Evolutionary conservation across 2,113 vertebrate genomes (phyloP).

Genomic region (Gnathonemus echidnorhynchus): DNA sequence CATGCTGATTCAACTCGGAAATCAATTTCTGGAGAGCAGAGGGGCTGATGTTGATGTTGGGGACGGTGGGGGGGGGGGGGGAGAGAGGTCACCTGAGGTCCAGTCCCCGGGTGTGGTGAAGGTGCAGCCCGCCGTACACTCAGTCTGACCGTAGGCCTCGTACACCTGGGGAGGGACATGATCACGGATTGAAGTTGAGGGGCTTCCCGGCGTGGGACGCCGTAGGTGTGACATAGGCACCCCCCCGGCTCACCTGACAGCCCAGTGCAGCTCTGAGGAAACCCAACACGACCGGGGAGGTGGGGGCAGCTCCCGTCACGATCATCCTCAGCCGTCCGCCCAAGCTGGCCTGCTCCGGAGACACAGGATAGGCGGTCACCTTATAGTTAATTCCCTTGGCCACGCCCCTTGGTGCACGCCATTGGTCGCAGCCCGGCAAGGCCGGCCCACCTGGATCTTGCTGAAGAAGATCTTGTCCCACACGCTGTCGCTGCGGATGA

Average conservation of each 20-base stretch:
- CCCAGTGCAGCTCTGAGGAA: slow-evolving; percentile 91
- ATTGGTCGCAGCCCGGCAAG: not conserved
- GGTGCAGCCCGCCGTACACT: slow-evolving; percentile 95
- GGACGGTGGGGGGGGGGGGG: too few species aligned
- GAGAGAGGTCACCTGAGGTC: slow-evolving; percentile 77
- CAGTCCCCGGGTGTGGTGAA: slow-evolving; percentile 96
- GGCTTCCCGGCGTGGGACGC: not conserved
- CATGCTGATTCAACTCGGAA: not conserved
- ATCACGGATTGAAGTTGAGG: not conserved
- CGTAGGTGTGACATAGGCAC: not conserved
- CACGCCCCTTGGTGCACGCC: not conserved
- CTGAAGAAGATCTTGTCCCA: slow-evolving; percentile 96
- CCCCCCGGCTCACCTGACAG: slow-evolving; percentile 72
- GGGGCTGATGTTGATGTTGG: not conserved
- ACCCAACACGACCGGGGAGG: slow-evolving; percentile 80
- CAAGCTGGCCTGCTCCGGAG: slow-evolving; percentile 70
- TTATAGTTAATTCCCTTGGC: too few species aligned
- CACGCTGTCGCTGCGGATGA: slow-evolving; percentile 85
- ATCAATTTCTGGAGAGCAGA: not conserved
- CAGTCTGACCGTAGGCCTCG: slow-evolving; percentile 95
- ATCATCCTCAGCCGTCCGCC: slow-evolving; percentile 90
- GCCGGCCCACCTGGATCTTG: slow-evolving; percentile 79
- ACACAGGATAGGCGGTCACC: not conserved
- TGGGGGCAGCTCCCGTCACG: slow-evolving; percentile 87
- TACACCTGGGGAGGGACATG: slow-evolving; percentile 69